A percentile compares a stretch with the other conserved stretches of the same genome.
These are phyloP conservation scores for Camelus dromedarius DNA, from an alignment of 2,113 vertebrate genomes.

Conservation along the genomic window DNA sequence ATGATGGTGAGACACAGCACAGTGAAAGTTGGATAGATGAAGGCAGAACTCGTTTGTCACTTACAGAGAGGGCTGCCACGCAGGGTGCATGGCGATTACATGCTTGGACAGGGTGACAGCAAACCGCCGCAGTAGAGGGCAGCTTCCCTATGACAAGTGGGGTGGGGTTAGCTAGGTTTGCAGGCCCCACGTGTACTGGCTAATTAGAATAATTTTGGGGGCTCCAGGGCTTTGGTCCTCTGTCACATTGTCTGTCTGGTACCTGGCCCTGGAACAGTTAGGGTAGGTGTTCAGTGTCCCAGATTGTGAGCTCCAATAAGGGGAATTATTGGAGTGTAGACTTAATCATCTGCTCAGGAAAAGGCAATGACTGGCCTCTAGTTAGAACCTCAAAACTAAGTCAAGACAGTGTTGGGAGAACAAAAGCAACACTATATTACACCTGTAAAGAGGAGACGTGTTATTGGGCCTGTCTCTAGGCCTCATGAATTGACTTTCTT, in stretches of 20 bases:
- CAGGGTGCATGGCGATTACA: too few relatives aligned
- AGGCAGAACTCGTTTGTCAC: background rate
- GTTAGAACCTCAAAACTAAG: background rate
- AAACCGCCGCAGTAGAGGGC: background rate
- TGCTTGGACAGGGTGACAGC: rapidly evolving
- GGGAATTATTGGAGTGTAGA: background rate
- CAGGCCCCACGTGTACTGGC: rapidly evolving
- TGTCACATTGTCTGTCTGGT: background rate
- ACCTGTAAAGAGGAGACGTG: background rate
- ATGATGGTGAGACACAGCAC: background rate
- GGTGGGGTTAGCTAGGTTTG: background rate
- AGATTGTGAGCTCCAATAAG: background rate
- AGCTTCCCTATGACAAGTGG: background rate
- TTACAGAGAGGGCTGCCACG: background rate
- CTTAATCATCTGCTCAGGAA: background rate
- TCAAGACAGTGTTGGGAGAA: background rate
- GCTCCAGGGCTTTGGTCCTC: background rate
- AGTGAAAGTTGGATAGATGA: background rate
- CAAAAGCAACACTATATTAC: background rate
- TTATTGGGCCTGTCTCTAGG: background rate
- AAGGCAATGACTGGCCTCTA: background rate
- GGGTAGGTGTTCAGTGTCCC: background rate
- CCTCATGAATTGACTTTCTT: background rate
- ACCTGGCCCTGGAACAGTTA: background rate
- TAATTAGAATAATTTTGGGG: background rate